Base-by-base conservation (phyloP, 2,888 invertebrate genomes). In the Hemicrepidius hirtus region DNA sequence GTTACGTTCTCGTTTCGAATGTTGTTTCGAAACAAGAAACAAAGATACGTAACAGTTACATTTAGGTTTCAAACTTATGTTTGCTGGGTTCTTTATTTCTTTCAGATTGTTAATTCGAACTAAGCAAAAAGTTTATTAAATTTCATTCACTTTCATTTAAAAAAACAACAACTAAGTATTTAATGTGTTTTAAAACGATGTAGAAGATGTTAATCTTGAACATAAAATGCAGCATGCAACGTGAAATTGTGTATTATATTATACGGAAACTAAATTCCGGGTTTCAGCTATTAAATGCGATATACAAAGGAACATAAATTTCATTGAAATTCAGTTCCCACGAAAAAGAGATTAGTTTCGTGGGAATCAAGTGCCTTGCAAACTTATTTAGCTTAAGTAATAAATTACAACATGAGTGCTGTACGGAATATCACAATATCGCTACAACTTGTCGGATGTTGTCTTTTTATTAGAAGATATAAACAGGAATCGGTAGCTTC, bases 311-410 rank as follows among this genome's bases (percentile, higher is more conserved):
- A 28, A 44, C 41, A 60, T 10, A 60, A 24, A 59, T 60, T 68
- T 68, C 46, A 59, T 66, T 66, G 21, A 66, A 55, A 66, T 55
- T 66, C 24, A 18, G 40, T 68, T 68, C 68, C 50, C 68, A 68
- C 57, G 68, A 49, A 60, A 65, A 66, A 44, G 32, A 60, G 60
- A 68, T 59, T 68, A 68, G 41, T 49, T 49, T 44, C 68, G 68
- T 68, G 68, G 50, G 68, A 68, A 68, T 1, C 13, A 1, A 44
- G 60, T 24, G 60, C 12, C 20, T 44, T 41, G 60, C 12, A 60
- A 37, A 10, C 59, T n/a, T 44, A 9, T 50, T n/a, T 13, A 12
- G 12, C 12, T 41, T 60, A 18, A 60, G 24, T 28, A 41, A 60
- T 41, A 60, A 60, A 60, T 60, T 60, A 44, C 20, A 10, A 41